phyloP scores from a whole-genome alignment of 2,113 vertebrate genomes.

The Oxygymnocypris stewartii region DNA sequence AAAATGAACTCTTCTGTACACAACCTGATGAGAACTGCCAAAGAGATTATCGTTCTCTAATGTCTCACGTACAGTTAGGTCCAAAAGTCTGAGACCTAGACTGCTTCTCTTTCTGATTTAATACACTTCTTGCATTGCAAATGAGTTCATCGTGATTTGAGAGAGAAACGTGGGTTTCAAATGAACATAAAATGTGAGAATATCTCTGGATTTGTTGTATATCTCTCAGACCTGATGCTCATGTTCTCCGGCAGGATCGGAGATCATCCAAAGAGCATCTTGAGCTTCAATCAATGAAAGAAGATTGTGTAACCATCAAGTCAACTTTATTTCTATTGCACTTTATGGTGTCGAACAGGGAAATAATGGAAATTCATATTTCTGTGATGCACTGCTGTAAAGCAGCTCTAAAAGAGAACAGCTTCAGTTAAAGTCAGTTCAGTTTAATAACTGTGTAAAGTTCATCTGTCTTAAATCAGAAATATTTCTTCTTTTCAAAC shows the following conservation, averaged over 20 bases:
- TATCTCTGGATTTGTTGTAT: neutral
- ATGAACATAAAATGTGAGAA: neutral
- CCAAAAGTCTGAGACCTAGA: conserved; percentile 6
- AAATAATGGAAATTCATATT: neutral
- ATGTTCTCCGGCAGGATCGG: too few relatives aligned
- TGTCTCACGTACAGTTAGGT: conserved; percentile 29
- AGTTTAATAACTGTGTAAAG: neutral
- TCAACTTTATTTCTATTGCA: too few relatives aligned
- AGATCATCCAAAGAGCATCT: neutral
- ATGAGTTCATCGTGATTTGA: neutral
- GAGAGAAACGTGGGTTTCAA: neutral
- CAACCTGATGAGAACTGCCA: neutral
- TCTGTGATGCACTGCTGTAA: neutral
- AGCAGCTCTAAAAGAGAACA: too few relatives aligned
- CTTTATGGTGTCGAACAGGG: neutral
- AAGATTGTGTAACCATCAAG: neutral
- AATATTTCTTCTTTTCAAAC: neutral
- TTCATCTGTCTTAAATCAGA: neutral
- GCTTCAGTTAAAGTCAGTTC: neutral
- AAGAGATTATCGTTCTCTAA: neutral
- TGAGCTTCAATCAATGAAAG: neutral
- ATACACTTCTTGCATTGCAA: neutral
- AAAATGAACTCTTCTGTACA: conserved; percentile 33
- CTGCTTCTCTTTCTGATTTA: neutral
- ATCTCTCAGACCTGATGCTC: neutral